phyloP scores from a whole-genome alignment of 2,113 vertebrate genomes.

The Brevimyrus niger region DNA sequence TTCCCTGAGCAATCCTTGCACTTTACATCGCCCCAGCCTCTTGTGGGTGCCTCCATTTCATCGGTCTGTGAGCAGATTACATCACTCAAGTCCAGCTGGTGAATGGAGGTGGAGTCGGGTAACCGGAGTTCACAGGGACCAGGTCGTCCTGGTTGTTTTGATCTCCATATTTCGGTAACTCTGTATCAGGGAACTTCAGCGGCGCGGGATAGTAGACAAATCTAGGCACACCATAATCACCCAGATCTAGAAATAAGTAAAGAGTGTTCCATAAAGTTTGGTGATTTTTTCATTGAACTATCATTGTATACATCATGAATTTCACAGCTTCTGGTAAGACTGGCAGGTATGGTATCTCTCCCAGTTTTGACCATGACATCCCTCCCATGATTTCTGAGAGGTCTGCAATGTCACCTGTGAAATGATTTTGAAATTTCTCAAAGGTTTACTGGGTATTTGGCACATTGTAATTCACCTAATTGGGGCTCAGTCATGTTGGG shows the following conservation, averaged over 20 bases:
- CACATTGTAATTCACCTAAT: background rate
- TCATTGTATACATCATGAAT: background rate
- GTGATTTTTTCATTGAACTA: background rate
- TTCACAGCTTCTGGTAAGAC: background rate
- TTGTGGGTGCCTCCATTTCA: background rate
- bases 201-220: background rate
- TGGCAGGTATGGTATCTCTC: slow-evolving; percentile 51
- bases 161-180: background rate
- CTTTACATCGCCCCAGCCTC: background rate
- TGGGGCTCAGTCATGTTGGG: background rate
- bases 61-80: background rate
- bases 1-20: background rate
- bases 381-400: slow-evolving; percentile 5
- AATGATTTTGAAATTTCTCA: background rate
- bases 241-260: background rate
- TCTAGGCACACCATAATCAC: background rate
- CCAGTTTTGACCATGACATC: slow-evolving; percentile 34
- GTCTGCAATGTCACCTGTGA: background rate
- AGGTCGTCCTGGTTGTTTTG: background rate
- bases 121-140: background rate
- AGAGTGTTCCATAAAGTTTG: background rate
- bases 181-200: background rate
- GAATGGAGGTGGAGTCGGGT: background rate
- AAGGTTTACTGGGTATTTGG: background rate
- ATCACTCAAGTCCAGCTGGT: background rate